phyloP scores from a whole-genome alignment of 1,140 invertebrate species.

The Tribolium castaneum region DNA sequence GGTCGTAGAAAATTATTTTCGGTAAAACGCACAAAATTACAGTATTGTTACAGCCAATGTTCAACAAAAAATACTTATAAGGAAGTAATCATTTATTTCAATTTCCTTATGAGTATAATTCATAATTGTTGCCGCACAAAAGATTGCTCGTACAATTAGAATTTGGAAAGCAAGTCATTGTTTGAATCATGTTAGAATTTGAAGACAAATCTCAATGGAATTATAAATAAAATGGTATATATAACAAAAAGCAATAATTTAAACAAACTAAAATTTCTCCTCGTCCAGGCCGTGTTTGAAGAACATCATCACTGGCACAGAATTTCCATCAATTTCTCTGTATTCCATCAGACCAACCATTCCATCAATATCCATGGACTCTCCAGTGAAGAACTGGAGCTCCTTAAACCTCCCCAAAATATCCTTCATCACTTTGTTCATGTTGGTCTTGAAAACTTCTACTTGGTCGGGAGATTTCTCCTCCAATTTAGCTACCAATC shows the following conservation, averaged over 20 bases:
- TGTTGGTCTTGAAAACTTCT: conserved; percentile 89
- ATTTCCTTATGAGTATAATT: conserved; percentile 23
- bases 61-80: conserved; percentile 20
- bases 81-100: conserved; percentile 19
- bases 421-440: conserved; percentile 96
- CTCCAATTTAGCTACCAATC: conserved; percentile 84
- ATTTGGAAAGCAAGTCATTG: conserved; percentile 14
- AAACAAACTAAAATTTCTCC: conserved; percentile 82
- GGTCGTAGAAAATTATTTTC: background rate
- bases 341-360: conserved; percentile 95
- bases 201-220: conserved; percentile 19
- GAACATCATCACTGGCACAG: conserved; percentile 90
- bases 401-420: conserved; percentile 92
- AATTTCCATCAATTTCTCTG: conserved; percentile 85
- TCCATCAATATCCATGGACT: conserved; percentile 94
- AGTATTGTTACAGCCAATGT: background rate
- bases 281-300: conserved; percentile 95
- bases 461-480: conserved; percentile 85
- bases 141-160: background rate
- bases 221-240: conserved; percentile 22
- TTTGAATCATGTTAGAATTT: conserved; percentile 3
- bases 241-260: conserved; percentile 8
- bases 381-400: conserved; percentile 94
- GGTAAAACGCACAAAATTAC: background rate
- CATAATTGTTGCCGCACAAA: background rate